Evolutionary conservation across 1,140 invertebrate genomes (phyloP).

Genomic region (Eueides isabella): DNA sequence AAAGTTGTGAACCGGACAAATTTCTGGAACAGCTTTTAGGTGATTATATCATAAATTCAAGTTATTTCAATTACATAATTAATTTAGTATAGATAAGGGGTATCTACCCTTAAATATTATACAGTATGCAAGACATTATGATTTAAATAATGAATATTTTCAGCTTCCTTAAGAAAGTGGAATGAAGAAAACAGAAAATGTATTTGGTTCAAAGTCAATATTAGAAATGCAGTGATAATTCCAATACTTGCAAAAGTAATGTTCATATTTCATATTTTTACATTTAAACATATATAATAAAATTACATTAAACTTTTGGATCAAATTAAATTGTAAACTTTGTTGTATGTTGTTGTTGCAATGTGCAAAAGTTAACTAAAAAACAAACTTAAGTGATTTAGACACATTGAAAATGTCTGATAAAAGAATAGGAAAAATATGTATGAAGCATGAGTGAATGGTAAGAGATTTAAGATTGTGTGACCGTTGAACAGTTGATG

Average conservation of each 20-base stretch:
- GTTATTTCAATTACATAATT: background rate
- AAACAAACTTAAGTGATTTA: too few relatives aligned
- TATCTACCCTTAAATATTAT: too few relatives aligned
- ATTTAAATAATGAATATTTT: constrained; percentile 36
- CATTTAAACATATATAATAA: background rate
- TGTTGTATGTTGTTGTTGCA: too few relatives aligned
- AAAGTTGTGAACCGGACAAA: constrained; percentile 79
- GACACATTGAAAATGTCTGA: too few relatives aligned
- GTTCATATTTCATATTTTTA: constrained; percentile 20
- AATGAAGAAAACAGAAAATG: constrained; percentile 84
- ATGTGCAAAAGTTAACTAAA: too few relatives aligned
- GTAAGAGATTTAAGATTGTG: too few relatives aligned
- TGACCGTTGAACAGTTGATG: too few relatives aligned
- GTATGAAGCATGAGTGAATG: too few relatives aligned
- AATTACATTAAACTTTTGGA: background rate
- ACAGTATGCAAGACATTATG: background rate
- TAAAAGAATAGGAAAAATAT: too few relatives aligned
- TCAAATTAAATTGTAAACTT: too few relatives aligned
- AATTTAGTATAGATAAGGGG: too few relatives aligned
- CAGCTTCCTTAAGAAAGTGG: constrained; percentile 90
- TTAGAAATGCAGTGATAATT: constrained; percentile 88
- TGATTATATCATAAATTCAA: constrained; percentile 49
- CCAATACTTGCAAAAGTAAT: constrained; percentile 88
- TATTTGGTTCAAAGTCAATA: constrained; percentile 92
- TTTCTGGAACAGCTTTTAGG: constrained; percentile 84